Base-by-base conservation (phyloP, 2,797 vertebrate genomes). In the Gephyroberyx darwinii region DNA sequence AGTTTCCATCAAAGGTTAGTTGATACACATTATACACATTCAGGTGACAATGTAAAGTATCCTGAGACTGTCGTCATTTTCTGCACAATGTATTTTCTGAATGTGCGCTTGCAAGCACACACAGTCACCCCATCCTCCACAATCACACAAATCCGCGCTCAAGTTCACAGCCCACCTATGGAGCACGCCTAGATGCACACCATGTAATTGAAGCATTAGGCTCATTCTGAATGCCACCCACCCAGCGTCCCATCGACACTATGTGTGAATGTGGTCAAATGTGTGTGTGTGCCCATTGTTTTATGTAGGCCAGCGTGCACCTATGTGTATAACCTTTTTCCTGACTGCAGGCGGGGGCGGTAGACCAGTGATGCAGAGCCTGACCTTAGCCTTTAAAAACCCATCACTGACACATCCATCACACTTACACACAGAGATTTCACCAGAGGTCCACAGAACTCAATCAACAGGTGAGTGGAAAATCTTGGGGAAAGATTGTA, bases 321-420 rank as follows among this genome's bases (percentile, higher is more conserved):
- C 0, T 58, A 6, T 59, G 58, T 71, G 50, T 51, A 41, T 31
- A 51, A 50, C 61, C 48, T 69, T 53, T 76, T 84, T 81, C 70
- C 65, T 88, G 80, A 85, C 70, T 58, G 80, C 69, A 78, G 69
- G 69, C 22, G 61, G 84, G 77, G 76, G 86, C 3, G 68, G 54
- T n/a, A 56, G 70, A 76, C 35, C 53, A 64, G 56, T 89, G 86
- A 85, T 55, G 84, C 72, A 67, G 70, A 50, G 39, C 39, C 22
- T 52, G 19, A 0, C 51, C 50, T 48, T 77, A 57, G 54, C 76
- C 75, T 89, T 87, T 87, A 89, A 88, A 69, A 88, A 69, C 45
- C 63, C 39, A 45, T 51, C 76, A 58, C 17, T 30, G 53, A 22
- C 47, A 48, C 66, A 55, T 61, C 52, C 13, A 6, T 75, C 66